Conservation (phyloP, 2,113 vertebrate species). For the Conger conger region DNA sequence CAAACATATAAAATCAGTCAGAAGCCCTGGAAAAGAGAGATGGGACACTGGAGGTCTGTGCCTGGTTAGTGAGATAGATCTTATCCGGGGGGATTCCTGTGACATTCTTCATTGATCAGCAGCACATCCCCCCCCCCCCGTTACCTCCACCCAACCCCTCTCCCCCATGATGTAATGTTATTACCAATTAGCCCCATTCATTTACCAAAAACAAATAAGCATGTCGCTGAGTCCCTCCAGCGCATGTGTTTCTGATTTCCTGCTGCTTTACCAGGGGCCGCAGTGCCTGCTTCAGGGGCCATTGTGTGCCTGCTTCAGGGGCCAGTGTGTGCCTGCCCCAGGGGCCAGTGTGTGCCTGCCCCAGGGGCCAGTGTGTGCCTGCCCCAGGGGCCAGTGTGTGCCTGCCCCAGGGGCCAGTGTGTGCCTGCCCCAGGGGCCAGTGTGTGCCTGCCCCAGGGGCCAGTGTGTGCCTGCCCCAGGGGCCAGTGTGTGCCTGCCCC, state of each 20-base stretch:
- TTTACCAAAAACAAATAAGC: slow-evolving; percentile 79
- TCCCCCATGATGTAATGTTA: slow-evolving; percentile 70
- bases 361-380: too few species aligned
- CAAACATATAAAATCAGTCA: too few species aligned
- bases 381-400: too few species aligned
- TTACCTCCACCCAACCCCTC: slow-evolving; percentile 9
- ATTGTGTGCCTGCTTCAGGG: too few species aligned
- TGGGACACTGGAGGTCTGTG: slow-evolving; percentile 53
- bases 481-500: too few species aligned
- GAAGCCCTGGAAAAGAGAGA: not conserved
- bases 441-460: too few species aligned
- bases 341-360: too few species aligned
- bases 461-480: too few species aligned
- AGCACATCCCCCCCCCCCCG: slow-evolving; percentile 34
- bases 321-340: too few species aligned
- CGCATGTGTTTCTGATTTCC: slow-evolving; percentile 78
- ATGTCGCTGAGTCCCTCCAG: slow-evolving; percentile 53
- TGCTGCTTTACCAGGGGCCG: slow-evolving; percentile 66
- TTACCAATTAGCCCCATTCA: slow-evolving; percentile 80
- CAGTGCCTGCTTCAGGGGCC: too few species aligned
- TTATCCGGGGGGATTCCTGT: slow-evolving; percentile 57
- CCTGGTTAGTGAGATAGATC: slow-evolving; percentile 62
- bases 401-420: too few species aligned
- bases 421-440: too few species aligned
- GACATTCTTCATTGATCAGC: slow-evolving; percentile 68